Conservation (phyloP, 2,113 vertebrate species). For the Hiodon alosoides region DNA sequence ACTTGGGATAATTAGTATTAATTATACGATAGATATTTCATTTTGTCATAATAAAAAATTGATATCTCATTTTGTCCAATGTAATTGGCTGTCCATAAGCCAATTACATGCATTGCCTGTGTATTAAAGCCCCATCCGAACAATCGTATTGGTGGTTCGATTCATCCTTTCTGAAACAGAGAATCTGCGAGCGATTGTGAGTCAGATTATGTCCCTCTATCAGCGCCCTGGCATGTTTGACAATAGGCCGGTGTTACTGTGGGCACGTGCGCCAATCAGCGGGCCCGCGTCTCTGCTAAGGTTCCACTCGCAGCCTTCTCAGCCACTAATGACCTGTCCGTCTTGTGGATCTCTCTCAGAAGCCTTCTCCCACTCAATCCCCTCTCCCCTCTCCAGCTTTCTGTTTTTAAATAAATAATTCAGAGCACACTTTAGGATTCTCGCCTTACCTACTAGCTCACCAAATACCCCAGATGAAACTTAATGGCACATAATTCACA, state of each 20-base stretch:
- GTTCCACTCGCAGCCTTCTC: neutral
- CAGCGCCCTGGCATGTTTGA: neutral
- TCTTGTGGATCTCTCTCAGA: constrained; percentile 32
- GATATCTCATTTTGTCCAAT: no score
- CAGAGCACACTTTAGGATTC: constrained; percentile 45
- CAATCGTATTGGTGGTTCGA: no score
- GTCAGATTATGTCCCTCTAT: neutral
- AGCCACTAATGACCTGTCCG: constrained; percentile 55
- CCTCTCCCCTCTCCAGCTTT: constrained; percentile 33
- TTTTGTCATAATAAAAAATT: no score
- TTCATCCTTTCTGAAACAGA: no score
- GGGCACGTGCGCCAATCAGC: neutral
- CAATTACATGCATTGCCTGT: no score
- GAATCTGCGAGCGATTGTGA: neutral
- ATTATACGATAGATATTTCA: no score
- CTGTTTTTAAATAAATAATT: constrained; percentile 61
- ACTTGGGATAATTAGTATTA: no score
- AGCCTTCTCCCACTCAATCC: constrained; percentile 24
- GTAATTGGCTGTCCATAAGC: no score
- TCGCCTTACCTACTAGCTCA: constrained; percentile 33
- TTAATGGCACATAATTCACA: constrained; percentile 48
- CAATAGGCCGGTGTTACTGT: neutral
- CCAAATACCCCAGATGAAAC: constrained; percentile 22
- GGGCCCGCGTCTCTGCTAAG: neutral
- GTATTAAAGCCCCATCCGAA: no score